phyloP scores from a whole-genome alignment of 2,113 vertebrate species.

The Saccopteryx leptura region DNA sequence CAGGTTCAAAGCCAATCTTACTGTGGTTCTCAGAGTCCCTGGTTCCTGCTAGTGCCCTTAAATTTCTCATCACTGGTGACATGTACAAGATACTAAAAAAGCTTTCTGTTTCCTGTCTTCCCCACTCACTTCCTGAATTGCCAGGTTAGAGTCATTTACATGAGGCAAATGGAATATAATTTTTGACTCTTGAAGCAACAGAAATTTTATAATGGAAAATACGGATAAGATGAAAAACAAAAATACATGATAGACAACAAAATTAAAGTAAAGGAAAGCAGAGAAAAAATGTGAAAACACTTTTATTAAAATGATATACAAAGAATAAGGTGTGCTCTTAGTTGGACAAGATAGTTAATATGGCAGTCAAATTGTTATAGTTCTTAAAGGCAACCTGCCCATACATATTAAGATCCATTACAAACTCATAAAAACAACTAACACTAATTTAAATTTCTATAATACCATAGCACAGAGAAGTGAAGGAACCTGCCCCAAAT shows the following conservation, averaged over 20 bases:
- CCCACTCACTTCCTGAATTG: not conserved
- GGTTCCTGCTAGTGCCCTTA: not conserved
- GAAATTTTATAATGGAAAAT: not conserved
- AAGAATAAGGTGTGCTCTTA: not conserved
- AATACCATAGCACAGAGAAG: not conserved
- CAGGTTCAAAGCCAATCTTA: not conserved
- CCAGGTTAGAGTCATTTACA: not conserved
- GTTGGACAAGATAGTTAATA: not conserved
- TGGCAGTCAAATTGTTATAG: not conserved
- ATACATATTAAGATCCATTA: not conserved
- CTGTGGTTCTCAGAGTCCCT: not conserved
- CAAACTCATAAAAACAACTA: not conserved
- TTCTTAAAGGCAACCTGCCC: not conserved
- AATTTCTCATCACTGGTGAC: not conserved
- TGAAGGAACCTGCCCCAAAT: not conserved
- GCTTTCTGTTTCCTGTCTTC: not conserved
- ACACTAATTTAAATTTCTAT: not conserved
- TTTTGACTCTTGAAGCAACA: not conserved
- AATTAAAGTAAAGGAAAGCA: not conserved
- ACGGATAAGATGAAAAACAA: not conserved
- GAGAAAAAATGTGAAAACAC: not conserved
- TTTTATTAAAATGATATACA: not conserved
- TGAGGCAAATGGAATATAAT: not conserved
- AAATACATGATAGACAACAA: not conserved
- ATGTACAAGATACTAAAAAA: not conserved